Percentiles rank a stretch among this genome's conserved stretches.
Conservation (phyloP, 1,140 invertebrate genomes). For the Lordiphosa mommai region DNA sequence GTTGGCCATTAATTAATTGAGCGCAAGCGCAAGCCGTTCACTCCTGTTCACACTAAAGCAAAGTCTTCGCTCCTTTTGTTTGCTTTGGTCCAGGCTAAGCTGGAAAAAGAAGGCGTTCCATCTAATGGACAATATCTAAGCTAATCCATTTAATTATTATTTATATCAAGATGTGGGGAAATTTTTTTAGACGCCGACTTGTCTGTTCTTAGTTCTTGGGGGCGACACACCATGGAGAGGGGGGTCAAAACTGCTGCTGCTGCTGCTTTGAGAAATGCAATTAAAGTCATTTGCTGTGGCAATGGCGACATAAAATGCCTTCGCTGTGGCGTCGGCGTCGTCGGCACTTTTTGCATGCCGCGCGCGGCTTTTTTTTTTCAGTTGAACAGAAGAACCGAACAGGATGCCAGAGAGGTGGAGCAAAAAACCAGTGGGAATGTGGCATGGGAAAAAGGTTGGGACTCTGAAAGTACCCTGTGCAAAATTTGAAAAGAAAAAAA, state of each 20-base stretch:
- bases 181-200: conserved; percentile 53
- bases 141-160: conserved; percentile 78
- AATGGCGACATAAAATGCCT: conserved; percentile 75
- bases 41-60: conserved; percentile 52
- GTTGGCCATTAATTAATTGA: conserved; percentile 75
- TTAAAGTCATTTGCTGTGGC: conserved; percentile 77
- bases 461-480: conserved; percentile 17
- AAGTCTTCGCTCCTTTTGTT: too few relatives aligned
- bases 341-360: conserved; percentile 75
- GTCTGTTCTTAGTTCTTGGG: conserved; percentile 44
- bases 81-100: too few relatives aligned
- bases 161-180: conserved; percentile 66
- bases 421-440: conserved; percentile 21
- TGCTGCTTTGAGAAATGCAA: conserved; percentile 70
- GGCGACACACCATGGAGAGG: background rate
- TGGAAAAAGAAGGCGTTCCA: conserved; percentile 1
- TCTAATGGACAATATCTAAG: conserved; percentile 46
- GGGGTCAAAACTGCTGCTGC: background rate
- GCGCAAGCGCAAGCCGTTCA: conserved; percentile 48
- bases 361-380: conserved; percentile 68
- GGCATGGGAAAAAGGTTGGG: background rate
- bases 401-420: conserved; percentile 33
- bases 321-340: conserved; percentile 60
- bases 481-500: background rate
- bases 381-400: conserved; percentile 55